These are phyloP conservation scores for Gavialis gangeticus DNA, from an alignment of 2,113 vertebrate genomes.

Conservation along the genomic window DNA sequence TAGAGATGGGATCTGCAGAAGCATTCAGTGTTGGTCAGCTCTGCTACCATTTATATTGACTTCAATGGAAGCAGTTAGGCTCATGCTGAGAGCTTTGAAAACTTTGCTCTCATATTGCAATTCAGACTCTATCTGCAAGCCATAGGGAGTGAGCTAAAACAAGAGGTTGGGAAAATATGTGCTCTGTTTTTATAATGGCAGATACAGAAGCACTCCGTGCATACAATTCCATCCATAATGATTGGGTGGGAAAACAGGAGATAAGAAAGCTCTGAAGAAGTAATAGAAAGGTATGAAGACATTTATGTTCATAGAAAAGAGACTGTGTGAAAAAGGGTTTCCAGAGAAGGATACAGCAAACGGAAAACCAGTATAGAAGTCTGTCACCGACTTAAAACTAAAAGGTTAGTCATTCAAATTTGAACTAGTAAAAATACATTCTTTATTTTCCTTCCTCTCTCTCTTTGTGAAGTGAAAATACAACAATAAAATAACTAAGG, in stretches of 20 bases:
- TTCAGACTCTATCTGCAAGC: neutral
- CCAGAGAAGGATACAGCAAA: neutral
- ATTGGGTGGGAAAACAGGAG: rapidly evolving
- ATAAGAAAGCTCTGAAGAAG: neutral
- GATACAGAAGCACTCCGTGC: rapidly evolving
- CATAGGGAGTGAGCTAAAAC: neutral
- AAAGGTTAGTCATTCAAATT: neutral
- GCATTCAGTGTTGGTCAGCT: rapidly evolving
- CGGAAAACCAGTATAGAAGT: rapidly evolving
- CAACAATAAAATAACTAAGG: neutral
- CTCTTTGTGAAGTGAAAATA: neutral
- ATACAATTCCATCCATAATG: neutral
- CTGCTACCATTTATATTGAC: neutral
- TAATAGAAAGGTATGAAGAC: neutral
- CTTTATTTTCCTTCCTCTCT: neutral
- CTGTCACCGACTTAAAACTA: neutral
- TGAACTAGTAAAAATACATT: neutral
- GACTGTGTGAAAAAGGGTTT: rapidly evolving
- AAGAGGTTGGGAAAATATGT: neutral
- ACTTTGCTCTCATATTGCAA: neutral
- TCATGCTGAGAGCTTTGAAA: neutral
- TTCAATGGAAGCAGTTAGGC: rapidly evolving
- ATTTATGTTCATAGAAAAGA: neutral
- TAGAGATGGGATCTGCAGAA: neutral
- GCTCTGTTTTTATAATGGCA: neutral